Evolutionary conservation across 2,797 vertebrate genomes (phyloP).

Genomic region (Micrastur ruficollis): DNA sequence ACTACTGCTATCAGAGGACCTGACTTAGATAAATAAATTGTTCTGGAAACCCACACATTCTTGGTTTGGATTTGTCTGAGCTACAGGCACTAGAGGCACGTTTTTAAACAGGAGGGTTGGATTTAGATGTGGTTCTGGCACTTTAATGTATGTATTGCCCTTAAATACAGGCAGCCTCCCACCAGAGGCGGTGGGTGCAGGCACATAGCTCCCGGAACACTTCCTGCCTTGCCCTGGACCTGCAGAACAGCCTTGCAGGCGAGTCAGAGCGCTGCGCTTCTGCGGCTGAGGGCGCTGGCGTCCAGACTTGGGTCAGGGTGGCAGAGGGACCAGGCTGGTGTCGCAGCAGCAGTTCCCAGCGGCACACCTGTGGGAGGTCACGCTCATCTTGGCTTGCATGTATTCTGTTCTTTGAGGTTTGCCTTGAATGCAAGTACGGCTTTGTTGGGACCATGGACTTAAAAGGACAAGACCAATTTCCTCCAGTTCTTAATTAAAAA

Average conservation of each 20-base stretch:
- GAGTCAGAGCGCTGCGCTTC: no score
- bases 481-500: not conserved
- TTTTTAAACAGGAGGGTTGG: not conserved
- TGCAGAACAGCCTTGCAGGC: no score
- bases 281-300: no score
- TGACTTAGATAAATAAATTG: constrained; percentile 62
- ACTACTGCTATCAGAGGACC: constrained; percentile 16
- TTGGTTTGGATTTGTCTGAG: constrained; percentile 58
- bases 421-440: not conserved
- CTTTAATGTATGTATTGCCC: accelerated
- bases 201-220: no score
- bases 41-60: constrained; percentile 52
- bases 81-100: not conserved
- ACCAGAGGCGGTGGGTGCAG: not conserved
- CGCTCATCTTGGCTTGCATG: accelerated
- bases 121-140: not conserved
- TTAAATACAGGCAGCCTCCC: not conserved
- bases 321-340: no score
- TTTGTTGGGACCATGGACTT: no score
- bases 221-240: not conserved
- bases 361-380: accelerated
- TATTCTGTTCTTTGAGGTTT: not conserved
- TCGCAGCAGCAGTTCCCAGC: not conserved
- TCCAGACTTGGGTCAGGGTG: no score
- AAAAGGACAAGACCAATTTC: not conserved